A percentile compares a stretch with the other conserved stretches of the same genome.
Conservation (phyloP, 2,888 invertebrate genomes). For the Himalopsyche anomala region DNA sequence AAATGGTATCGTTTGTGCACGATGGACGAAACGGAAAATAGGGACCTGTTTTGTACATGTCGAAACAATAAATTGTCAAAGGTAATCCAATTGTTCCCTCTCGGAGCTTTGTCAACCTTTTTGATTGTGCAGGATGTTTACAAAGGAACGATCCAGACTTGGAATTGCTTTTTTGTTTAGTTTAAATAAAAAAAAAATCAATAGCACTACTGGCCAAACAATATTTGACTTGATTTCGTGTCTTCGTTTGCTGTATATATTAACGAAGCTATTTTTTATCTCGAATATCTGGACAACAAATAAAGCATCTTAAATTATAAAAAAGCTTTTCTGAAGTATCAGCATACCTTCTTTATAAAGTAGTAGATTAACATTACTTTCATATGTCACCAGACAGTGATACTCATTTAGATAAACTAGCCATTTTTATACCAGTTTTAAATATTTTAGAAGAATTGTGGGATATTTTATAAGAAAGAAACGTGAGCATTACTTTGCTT, state of each 20-base stretch:
- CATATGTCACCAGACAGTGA: too few relatives aligned
- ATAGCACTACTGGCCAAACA: not conserved
- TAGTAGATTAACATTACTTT: too few relatives aligned
- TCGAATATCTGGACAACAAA: too few relatives aligned
- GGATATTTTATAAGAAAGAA: too few relatives aligned
- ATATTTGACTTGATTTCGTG: slow-evolving; percentile 7
- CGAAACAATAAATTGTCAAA: slow-evolving; percentile 41
- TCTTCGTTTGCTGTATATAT: not conserved
- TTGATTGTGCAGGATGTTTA: slow-evolving; percentile 40
- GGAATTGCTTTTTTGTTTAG: slow-evolving; percentile 27
- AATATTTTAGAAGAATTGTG: too few relatives aligned
- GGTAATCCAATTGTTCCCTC: slow-evolving; percentile 40
- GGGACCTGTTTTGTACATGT: slow-evolving; percentile 31
- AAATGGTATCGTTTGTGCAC: not conserved
- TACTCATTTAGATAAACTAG: too few relatives aligned
- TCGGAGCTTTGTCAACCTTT: slow-evolving; percentile 19
- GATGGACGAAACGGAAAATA: slow-evolving; percentile 1
- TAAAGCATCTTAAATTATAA: too few relatives aligned
- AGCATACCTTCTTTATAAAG: too few relatives aligned
- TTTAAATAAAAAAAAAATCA: slow-evolving; percentile 28
- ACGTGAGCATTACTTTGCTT: too few relatives aligned
- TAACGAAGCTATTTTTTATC: too few relatives aligned
- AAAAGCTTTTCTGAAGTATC: too few relatives aligned
- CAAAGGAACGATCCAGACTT: slow-evolving; percentile 25
- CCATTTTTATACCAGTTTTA: too few relatives aligned